These are phyloP conservation scores for Rhopilema esculentum DNA, from an alignment of 30 jellyfish, hydroid and myxozoan species.

Conservation along the genomic window DNA sequence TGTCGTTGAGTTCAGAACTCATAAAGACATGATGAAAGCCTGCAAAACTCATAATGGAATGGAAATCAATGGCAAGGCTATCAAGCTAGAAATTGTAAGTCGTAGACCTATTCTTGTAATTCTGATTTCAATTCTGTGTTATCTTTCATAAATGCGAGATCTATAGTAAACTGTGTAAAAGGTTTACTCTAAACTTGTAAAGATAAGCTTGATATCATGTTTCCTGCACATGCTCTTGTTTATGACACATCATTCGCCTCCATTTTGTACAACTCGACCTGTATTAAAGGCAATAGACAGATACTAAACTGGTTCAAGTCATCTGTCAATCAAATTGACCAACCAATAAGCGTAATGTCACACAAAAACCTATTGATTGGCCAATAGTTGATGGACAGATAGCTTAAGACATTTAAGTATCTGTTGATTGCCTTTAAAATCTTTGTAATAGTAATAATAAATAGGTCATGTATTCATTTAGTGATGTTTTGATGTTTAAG, in stretches of 20 bases:
- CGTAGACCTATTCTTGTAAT: neutral
- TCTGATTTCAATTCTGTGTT: neutral
- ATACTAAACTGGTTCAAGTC: neutral
- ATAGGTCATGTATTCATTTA: neutral
- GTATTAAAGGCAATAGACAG: neutral
- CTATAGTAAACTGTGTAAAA: neutral
- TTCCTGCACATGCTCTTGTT: neutral
- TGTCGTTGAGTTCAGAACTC: slow-evolving; percentile 86
- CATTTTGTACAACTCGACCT: neutral
- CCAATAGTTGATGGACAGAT: neutral
- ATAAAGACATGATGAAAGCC: slow-evolving; percentile 88
- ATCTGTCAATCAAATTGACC: neutral
- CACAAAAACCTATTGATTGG: neutral
- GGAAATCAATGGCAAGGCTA: slow-evolving; percentile 92
- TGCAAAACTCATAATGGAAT: slow-evolving; percentile 73
- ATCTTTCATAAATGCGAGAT: neutral
- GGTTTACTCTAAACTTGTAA: neutral
- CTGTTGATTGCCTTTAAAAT: neutral
- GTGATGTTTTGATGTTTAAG: neutral
- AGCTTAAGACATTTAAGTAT: neutral
- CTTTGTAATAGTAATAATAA: neutral
- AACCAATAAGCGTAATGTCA: neutral
- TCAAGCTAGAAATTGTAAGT: slow-evolving; percentile 83
- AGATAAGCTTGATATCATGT: neutral
- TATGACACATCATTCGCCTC: neutral